Percentiles rank a stretch among this genome's conserved stretches.
phyloP scores from a whole-genome alignment of 2,113 vertebrate species.

The Campylomormyrus tamandua region DNA sequence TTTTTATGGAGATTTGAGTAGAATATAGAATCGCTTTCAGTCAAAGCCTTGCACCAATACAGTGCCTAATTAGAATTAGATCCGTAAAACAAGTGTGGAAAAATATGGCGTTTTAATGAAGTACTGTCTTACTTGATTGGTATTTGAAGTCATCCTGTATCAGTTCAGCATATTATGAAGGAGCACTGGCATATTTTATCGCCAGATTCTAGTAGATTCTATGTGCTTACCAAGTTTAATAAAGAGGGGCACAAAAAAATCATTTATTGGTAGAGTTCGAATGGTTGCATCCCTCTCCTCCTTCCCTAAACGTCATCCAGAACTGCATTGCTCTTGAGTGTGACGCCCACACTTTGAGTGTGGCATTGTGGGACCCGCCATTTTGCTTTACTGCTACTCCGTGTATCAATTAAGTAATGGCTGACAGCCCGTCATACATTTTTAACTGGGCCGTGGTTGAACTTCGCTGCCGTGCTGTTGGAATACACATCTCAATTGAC shows the following conservation, averaged over 20 bases:
- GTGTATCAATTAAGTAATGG: constrained; percentile 23
- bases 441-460: constrained; percentile 47
- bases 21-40: not conserved
- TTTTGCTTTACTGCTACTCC: not conserved
- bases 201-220: not conserved
- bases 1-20: not conserved
- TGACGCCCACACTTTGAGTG: not conserved
- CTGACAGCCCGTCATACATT: constrained; percentile 38
- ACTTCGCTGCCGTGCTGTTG: constrained; percentile 21
- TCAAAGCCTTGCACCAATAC: not conserved
- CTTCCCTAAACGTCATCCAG: not conserved
- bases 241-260: not conserved
- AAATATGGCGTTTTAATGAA: not conserved
- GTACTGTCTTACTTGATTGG: not conserved
- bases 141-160: not conserved
- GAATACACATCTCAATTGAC: constrained; percentile 16
- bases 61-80: not conserved
- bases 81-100: not conserved
- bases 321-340: not conserved
- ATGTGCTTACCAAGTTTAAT: not conserved
- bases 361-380: not conserved
- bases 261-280: not conserved
- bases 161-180: not conserved
- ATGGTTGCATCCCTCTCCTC: not conserved
- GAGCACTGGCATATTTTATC: not conserved